Percentiles rank a stretch among this genome's conserved stretches.
These are phyloP conservation scores for Proisotoma minuta DNA, from an alignment of 2,888 invertebrate genomes.

Conservation along the genomic window DNA sequence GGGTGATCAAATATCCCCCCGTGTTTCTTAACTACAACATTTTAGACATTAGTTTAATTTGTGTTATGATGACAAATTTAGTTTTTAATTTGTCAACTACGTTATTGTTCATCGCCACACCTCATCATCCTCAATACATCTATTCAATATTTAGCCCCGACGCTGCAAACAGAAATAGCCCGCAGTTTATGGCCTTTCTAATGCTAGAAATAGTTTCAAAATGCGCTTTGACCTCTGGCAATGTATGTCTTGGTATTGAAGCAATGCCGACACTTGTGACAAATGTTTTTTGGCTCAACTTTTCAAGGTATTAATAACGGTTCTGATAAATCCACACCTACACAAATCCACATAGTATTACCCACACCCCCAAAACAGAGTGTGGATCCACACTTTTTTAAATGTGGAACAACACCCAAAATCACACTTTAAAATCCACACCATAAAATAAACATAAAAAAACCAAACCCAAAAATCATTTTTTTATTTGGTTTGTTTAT, in stretches of 20 bases:
- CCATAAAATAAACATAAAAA: no score
- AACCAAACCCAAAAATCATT: no score
- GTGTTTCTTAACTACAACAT: not conserved
- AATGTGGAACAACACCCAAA: no score
- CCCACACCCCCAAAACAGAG: no score
- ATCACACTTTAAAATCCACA: no score
- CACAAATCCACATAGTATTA: no score
- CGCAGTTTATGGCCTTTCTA: not conserved
- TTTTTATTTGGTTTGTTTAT: no score
- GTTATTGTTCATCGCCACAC: not conserved
- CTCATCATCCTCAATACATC: not conserved
- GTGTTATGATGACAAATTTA: not conserved
- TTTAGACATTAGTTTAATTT: not conserved
- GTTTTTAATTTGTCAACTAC: not conserved
- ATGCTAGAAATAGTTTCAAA: not conserved
- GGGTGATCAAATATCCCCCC: not conserved
- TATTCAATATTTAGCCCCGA: not conserved
- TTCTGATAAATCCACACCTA: no score
- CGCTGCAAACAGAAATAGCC: not conserved
- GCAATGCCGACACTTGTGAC: not conserved
- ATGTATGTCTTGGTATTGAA: not conserved
- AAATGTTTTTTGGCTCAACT: not conserved
- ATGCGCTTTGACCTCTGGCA: not conserved
- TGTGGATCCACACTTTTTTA: no score
- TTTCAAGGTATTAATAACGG: not conserved